Percentiles rank a stretch among this genome's conserved stretches.
phyloP scores from a whole-genome alignment of 1,140 invertebrate genomes.

The Heliconius congener region DNA sequence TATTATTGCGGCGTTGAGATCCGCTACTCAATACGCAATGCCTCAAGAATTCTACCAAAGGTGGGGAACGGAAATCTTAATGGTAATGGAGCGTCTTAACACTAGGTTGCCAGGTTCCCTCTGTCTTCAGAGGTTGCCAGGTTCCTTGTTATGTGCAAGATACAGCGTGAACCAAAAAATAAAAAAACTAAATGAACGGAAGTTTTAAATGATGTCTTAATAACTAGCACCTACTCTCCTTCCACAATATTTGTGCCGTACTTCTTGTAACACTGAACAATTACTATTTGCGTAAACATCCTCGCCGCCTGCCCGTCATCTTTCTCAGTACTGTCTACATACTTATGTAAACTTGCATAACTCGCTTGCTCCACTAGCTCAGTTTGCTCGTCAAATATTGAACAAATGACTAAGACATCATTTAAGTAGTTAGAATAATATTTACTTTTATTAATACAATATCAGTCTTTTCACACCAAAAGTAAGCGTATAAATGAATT shows the following conservation, averaged over 20 bases:
- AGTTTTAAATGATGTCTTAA: background rate
- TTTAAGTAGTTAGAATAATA: background rate
- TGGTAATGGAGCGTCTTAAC: too few relatives aligned
- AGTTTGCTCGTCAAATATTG: background rate
- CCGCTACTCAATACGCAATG: too few relatives aligned
- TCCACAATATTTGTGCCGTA: background rate
- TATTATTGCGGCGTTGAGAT: too few relatives aligned
- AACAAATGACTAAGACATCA: background rate
- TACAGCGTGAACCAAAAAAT: background rate
- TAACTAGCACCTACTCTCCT: background rate
- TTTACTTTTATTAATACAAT: background rate
- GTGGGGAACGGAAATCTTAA: too few relatives aligned
- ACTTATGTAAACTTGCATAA: constrained; percentile 12
- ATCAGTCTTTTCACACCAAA: background rate
- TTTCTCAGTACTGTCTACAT: constrained; percentile 8
- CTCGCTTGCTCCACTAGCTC: background rate
- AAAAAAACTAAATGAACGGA: background rate
- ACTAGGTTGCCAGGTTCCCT: too few relatives aligned
- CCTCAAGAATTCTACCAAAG: too few relatives aligned
- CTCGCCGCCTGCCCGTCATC: background rate
- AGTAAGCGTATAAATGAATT: background rate
- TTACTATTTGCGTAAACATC: constrained; percentile 6
- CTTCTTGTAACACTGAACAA: constrained; percentile 3
- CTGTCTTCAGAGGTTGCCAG: too few relatives aligned
- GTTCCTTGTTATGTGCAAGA: background rate